Evolutionary conservation across 1,140 invertebrate genomes (phyloP).

Genomic region (Drosophila chauvacae): DNA sequence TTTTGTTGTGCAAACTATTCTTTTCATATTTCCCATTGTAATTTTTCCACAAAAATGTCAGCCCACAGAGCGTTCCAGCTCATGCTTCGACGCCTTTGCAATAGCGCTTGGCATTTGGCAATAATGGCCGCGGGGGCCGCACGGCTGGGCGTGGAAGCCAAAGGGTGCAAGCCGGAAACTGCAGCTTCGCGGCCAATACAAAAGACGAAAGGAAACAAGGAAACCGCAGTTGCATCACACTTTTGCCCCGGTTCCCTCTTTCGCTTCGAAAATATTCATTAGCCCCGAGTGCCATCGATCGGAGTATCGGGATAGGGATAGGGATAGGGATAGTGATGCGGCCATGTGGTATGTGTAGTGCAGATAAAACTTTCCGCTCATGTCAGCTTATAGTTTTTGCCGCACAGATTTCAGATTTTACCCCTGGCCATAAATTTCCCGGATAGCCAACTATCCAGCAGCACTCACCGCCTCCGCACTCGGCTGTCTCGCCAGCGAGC

Average conservation of each 20-base stretch:
- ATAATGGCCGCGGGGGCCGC: constrained; percentile 50
- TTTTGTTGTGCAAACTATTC: not conserved
- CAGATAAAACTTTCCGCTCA: constrained; percentile 61
- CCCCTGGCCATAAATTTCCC: constrained; percentile 69
- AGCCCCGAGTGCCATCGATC: constrained; percentile 63
- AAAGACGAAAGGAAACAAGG: constrained; percentile 63
- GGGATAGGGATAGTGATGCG: not conserved
- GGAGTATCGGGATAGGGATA: not conserved
- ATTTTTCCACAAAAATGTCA: constrained; percentile 40
- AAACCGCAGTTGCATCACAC: constrained; percentile 67
- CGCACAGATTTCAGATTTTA: constrained; percentile 63
- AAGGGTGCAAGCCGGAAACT: not conserved
- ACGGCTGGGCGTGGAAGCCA: not conserved
- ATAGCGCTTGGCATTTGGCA: constrained; percentile 76
- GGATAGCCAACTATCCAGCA: constrained; percentile 65
- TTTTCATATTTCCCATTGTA: constrained; percentile 6
- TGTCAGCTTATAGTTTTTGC: constrained; percentile 74
- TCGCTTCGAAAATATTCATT: constrained; percentile 71
- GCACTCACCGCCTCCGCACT: constrained; percentile 40
- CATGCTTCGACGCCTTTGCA: constrained; percentile 78
- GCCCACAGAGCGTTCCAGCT: constrained; percentile 63
- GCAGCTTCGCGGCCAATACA: constrained; percentile 31
- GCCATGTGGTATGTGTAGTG: constrained; percentile 1
- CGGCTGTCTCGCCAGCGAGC: constrained; percentile 20
- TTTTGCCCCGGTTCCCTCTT: constrained; percentile 12